Evolutionary conservation across 30 jellyfish, hydroid and myxozoan species (phyloP), one percentile per base, ranked within the genome.

Genomic region (Catostylus mosaicus): DNA sequence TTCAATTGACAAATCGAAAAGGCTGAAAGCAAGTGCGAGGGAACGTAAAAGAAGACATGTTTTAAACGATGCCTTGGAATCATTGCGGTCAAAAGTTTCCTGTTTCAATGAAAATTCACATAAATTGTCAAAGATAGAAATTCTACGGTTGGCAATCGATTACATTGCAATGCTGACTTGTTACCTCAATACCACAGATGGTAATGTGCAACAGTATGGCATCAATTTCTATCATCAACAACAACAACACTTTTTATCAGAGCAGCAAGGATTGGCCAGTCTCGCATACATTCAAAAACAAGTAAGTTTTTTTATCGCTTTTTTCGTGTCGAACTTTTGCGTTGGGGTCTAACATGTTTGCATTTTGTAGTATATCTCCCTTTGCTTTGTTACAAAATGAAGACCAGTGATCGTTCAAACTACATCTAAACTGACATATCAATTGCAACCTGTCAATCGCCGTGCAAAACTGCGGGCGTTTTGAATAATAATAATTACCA

Each of bases 1-100:
- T 54, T 45, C 60, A 16, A 85, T 81, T 30, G 96, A 82, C 83
- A 69, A 67, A 37, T 46, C 85, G 31, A 93, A 93, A 64, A 85
- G 98, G 8, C 64, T 93, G 14, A 93, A 88, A 47, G 98, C 98
- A 23, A 93, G 98, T 61, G 98, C 98, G 0, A 71, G 98, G 36
- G 98, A 93, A 63, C 77, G 98, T 48, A 76, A 94, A 29, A 67
- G 98, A 29, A 87, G 98, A 29, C 98, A 93, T 40, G 98, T 93
- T 0, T 82, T 93, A 36, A 93, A 93, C 80, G 96, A 75, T 68
- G 98, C 98, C 8, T 51, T 93, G 77, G 98, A 93, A 30, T 31
- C 73, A 2, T 74, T 93, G 31, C 89, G 98, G 1, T 82, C 48
- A 1, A 93, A 88, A 54, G 98, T 93, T 19, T 97, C 98, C 45